Evolutionary conservation across 2,113 vertebrate genomes (phyloP).

Genomic region (Glaucidium brasilianum): DNA sequence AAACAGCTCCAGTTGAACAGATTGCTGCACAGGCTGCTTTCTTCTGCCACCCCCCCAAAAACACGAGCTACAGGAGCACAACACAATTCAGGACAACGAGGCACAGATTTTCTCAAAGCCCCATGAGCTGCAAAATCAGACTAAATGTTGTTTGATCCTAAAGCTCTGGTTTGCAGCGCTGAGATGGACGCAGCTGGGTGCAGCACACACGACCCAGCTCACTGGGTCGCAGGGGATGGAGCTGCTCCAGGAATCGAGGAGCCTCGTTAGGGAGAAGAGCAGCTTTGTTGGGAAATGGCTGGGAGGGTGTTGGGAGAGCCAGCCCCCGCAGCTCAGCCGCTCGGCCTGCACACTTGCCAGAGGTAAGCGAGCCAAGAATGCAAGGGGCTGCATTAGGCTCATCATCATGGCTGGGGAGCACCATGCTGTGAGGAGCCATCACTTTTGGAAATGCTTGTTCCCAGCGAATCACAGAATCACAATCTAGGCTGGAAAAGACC

Average conservation of each 20-base stretch:
- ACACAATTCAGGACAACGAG: fast-evolving
- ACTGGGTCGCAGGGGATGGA: background rate
- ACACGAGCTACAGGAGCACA: background rate
- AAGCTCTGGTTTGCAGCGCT: background rate
- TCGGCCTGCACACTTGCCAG: background rate
- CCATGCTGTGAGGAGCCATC: background rate
- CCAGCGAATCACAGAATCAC: background rate
- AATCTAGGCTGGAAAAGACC: too few relatives aligned
- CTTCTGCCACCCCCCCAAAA: background rate
- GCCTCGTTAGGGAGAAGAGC: background rate
- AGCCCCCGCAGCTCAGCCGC: background rate
- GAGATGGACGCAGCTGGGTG: background rate
- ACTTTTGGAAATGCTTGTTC: background rate
- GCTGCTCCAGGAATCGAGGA: background rate
- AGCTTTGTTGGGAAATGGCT: background rate
- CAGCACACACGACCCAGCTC: fast-evolving
- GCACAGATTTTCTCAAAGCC: background rate
- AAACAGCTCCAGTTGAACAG: too few relatives aligned
- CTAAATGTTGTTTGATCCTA: background rate
- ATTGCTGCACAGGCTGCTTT: too few relatives aligned
- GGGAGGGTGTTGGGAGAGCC: background rate
- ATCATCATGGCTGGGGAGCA: background rate
- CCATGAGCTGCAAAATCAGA: background rate
- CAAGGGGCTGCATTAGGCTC: background rate
- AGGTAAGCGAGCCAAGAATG: background rate